Base-by-base conservation (phyloP, 2,797 vertebrate species). In the Buphagus erythrorhynchus region DNA sequence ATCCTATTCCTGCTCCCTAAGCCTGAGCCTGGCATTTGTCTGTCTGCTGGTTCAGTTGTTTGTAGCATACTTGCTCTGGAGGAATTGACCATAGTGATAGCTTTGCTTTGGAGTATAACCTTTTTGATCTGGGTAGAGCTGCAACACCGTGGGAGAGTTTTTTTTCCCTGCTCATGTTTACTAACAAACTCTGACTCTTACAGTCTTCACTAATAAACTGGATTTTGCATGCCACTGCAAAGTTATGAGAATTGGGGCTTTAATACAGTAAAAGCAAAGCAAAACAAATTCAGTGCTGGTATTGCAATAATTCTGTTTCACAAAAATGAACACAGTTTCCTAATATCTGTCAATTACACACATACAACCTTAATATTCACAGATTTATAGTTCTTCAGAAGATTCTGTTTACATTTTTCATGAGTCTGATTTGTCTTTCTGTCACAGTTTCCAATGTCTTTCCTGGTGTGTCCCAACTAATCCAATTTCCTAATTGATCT, bases 401-500 rank as follows among this genome's bases (percentile, higher is more conserved):
- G 65, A 36, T 62, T 74, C 20, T 86, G 33, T 74, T 87, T 77
- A 55, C 28, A 7, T 87, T 72, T 67, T 42, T 76, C 13, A 25
- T 25, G 15, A 55, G 10, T 55, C 48, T 78, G 43, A 78, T 90
- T 75, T 79, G 69, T 45, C 43, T 88, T 75, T 72, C 62, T 81
- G 80, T 65, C 59, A 65, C 22, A 49, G 42, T 90, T 95, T 72
- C 46, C 77, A 76, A 0, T 76, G 73, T 57, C 66, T 82, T 90
- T 93, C 78, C 45, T 71, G 19, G 43, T 42, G 38, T 75, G 55
- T 83, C 86, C 68, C 51, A 77, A 11, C 33, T 90, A 86, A 90
- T 84, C 59, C 77, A 75, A 61, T 93, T 86, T 95, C 73, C 76
- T 78, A 69, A 81, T 49, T 86, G 88, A 91, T 92, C 65, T 83